These are phyloP conservation scores for Labroides dimidiatus DNA, from an alignment of 2,797 vertebrate genomes.

Conservation along the genomic window DNA sequence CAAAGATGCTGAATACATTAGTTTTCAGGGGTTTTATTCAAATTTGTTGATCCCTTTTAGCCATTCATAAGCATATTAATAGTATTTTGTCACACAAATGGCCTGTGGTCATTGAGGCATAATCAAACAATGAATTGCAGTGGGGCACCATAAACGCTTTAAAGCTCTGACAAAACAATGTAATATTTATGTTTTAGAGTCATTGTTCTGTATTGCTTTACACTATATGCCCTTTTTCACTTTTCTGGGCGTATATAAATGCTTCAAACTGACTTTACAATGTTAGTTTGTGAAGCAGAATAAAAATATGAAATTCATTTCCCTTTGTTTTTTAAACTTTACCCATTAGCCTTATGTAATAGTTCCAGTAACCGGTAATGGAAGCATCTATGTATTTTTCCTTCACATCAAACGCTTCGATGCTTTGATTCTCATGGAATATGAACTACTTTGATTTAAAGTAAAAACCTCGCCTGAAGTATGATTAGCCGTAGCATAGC, in stretches of 20 bases:
- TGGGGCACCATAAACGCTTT: slow-evolving; percentile 62
- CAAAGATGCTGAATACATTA: slow-evolving; percentile 69
- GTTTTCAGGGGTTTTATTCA: slow-evolving; percentile 71
- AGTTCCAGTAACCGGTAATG: slow-evolving; percentile 28
- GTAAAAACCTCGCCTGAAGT: slow-evolving; percentile 62
- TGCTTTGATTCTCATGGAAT: slow-evolving; percentile 63
- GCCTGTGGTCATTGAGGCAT: slow-evolving; percentile 69
- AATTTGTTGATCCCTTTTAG: slow-evolving; percentile 71
- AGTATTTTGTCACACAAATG: slow-evolving; percentile 74
- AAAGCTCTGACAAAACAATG: slow-evolving; percentile 60
- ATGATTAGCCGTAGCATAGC: slow-evolving; percentile 57
- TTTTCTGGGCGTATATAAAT: slow-evolving; percentile 34
- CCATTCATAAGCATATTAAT: slow-evolving; percentile 79
- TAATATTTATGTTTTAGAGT: slow-evolving; percentile 54
- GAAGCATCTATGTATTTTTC: slow-evolving; percentile 17
- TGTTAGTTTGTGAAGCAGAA: slow-evolving; percentile 34
- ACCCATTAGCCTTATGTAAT: slow-evolving; percentile 33
- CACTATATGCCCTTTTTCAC: slow-evolving; percentile 19
- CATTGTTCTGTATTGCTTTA: slow-evolving; percentile 53
- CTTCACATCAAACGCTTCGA: slow-evolving; percentile 64
- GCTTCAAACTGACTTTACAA: slow-evolving; percentile 36
- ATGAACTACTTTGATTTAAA: slow-evolving; percentile 66
- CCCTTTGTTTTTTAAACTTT: slow-evolving; percentile 5
- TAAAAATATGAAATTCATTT: slow-evolving; percentile 9
- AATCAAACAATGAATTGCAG: slow-evolving; percentile 70